Evolutionary conservation across 92 coral and sea anemone genomes (phyloP), one percentile per base, ranked within the genome.

Genomic region (Blastomussa wellsi): DNA sequence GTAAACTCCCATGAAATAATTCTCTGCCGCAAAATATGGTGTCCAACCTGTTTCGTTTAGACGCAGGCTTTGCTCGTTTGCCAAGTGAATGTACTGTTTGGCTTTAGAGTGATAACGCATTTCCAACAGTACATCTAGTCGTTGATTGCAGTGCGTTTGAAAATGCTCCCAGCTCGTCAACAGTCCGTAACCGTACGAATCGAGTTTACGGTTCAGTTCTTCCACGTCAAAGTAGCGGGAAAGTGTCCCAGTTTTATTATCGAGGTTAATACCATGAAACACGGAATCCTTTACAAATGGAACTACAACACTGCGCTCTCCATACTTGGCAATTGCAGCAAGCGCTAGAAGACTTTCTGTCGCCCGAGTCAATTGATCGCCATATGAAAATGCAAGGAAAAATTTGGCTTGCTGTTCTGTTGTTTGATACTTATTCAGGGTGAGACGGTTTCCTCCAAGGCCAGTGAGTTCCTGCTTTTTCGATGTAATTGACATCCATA

Each of bases 241-340:
- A 53, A 95, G 84, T 33, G 98, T 93, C 41, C 91, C 91, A 77
- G 93, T 91, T 36, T 78, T 65, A 28, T 82, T 67, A 41, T 75
- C 29, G 10, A 79, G 60, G 62, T 75, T 75, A 74, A 89, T 86
- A 36, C 98, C 98, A 31, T 94, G 90, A 93, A 95, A 87, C 11
- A 90, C 85, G 13, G 98, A 95, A 84, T 95, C 88, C 57, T 95
- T 95, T 73, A 93, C 98, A 89, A 92, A 95, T 81, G 98, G 98
- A 36, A 93, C 89, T 12, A 93, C 98, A 67, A 95, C 87, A 39
- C 82, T 39, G 53, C 98, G 93, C 32, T 82, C 76, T 76, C 92
- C 95, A 81, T 87, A 91, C 48, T 65, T 93, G 16, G 96, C 95
- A 74, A 94, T 83, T 0, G 98, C 91, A 28, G 96, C 89, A 36